phyloP scores from a whole-genome alignment of 2,113 vertebrate species.

The Tretioscincus oriximinensis region DNA sequence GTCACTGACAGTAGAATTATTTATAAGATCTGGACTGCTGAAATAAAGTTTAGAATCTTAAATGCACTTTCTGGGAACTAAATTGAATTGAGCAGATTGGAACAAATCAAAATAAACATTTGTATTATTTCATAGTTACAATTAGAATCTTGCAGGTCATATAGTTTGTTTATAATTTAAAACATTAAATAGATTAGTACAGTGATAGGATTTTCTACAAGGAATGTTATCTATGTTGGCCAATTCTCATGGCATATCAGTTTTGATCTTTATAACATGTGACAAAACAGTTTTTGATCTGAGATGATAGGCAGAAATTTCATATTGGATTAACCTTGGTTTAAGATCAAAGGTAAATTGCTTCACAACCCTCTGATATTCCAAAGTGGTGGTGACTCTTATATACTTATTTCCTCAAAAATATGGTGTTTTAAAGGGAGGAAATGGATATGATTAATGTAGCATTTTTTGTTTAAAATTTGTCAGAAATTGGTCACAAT shows the following conservation, averaged over 20 bases:
- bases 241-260: no score
- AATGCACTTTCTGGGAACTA: neutral
- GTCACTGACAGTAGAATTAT: neutral
- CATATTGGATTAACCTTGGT: no score
- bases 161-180: no score
- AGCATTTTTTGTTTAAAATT: slow-evolving; percentile 1
- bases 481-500: neutral
- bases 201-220: neutral
- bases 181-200: neutral
- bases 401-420: no score
- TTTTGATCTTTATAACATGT: no score
- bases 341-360: no score
- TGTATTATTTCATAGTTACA: neutral
- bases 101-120: neutral
- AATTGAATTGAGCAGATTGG: neutral
- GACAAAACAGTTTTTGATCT: no score
- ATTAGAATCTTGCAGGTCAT: neutral
- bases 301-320: no score
- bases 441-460: neutral
- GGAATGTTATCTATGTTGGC: neutral
- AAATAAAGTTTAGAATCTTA: neutral
- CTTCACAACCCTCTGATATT: no score
- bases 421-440: no score
- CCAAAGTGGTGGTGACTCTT: no score
- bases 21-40: neutral